phyloP scores from a whole-genome alignment of 2,113 vertebrate genomes.

The Crotalus viridis region DNA sequence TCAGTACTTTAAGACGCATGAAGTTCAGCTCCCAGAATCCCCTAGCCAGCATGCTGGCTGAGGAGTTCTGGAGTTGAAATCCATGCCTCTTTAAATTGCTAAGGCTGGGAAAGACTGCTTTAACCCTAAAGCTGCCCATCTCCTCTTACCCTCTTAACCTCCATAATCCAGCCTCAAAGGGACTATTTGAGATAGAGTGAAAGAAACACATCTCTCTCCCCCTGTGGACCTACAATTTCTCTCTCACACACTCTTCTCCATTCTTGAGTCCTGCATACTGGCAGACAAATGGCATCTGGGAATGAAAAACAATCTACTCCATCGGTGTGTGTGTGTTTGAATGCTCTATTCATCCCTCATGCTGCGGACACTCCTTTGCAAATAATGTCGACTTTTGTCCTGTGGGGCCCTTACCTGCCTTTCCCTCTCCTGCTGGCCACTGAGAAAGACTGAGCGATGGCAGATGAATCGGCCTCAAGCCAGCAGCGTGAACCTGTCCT shows the following conservation, averaged over 20 bases:
- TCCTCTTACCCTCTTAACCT: neutral
- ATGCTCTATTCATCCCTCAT: conserved; percentile 89
- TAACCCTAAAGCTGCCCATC: neutral
- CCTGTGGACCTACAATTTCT: neutral
- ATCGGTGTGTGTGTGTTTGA: conserved; percentile 79
- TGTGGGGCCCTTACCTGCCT: conserved; percentile 66
- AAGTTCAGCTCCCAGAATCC: neutral
- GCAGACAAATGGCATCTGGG: conserved; percentile 70
- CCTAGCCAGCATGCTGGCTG: neutral
- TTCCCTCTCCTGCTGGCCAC: conserved; percentile 58
- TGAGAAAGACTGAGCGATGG: conserved; percentile 83
- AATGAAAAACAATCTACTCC: conserved; percentile 85
- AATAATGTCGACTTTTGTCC: conserved; percentile 96
- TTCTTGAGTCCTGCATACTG: conserved; percentile 17
- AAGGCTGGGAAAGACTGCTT: neutral
- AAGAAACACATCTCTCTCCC: accelerated
- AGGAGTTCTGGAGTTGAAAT: neutral
- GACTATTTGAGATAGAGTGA: accelerated
- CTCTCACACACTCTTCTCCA: neutral
- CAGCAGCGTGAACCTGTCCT: neutral
- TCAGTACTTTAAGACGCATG: neutral
- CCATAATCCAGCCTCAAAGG: neutral
- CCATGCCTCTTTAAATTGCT: neutral
- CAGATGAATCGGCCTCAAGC: conserved; percentile 35
- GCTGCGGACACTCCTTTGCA: conserved; percentile 71